Percentiles rank a stretch among this genome's conserved stretches.
Evolutionary conservation across 2,113 vertebrate genomes (phyloP).

Genomic region (Calypte anna): DNA sequence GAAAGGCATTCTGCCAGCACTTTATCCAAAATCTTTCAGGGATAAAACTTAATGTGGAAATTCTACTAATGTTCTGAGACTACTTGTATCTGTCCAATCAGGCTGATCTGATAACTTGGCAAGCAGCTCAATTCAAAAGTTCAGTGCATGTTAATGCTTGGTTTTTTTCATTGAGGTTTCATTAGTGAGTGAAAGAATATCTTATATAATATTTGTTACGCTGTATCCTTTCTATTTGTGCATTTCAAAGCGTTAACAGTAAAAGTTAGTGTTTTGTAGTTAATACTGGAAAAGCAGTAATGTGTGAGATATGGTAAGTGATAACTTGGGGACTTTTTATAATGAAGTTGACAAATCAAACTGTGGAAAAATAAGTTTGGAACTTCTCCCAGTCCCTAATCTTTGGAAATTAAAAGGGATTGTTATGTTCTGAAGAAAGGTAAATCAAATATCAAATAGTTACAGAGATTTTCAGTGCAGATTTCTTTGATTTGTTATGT

Average conservation of each 20-base stretch:
- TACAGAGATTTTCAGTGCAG: background rate
- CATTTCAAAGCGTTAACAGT: background rate
- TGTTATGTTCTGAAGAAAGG: background rate
- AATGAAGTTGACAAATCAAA: background rate
- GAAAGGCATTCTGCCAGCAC: background rate
- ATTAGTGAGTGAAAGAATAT: background rate
- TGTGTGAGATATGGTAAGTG: background rate
- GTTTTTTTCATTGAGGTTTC: background rate
- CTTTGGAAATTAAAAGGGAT: background rate
- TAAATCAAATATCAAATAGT: background rate
- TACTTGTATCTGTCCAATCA: background rate
- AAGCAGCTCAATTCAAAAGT: background rate
- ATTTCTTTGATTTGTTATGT: background rate
- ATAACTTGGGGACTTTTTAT: background rate
- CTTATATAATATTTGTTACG: background rate
- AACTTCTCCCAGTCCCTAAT: background rate
- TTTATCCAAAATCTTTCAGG: background rate
- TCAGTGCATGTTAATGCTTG: background rate
- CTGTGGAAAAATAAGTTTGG: background rate
- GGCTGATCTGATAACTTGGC: background rate
- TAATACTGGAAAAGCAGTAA: background rate
- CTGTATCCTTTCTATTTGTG: background rate
- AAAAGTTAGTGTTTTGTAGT: background rate
- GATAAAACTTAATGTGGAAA: background rate
- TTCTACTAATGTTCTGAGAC: background rate